These are phyloP conservation scores for Coregonus sp. DNA, from an alignment of 2,797 vertebrate species.

Conservation along the genomic window DNA sequence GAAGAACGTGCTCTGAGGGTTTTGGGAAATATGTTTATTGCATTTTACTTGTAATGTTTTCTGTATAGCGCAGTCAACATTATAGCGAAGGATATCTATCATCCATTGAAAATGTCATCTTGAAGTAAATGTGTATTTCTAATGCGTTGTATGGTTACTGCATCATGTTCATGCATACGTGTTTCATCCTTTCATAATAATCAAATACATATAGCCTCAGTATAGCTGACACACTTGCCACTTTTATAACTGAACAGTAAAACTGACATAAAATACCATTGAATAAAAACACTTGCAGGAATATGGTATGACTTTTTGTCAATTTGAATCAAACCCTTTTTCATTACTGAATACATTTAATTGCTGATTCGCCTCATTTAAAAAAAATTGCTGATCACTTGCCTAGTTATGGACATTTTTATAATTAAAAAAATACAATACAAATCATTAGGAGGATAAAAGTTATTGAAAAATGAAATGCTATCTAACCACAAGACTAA, in stretches of 20 bases:
- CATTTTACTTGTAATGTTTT: background rate
- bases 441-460: slow-evolving; percentile 39
- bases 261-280: background rate
- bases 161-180: background rate
- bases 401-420: slow-evolving; percentile 38
- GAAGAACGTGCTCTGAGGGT: background rate
- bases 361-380: background rate
- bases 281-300: background rate
- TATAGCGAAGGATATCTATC: background rate
- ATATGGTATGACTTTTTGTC: no score
- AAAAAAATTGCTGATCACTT: background rate
- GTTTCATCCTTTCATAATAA: background rate
- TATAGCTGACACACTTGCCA: background rate
- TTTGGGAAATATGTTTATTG: background rate
- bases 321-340: background rate
- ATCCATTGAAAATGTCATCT: background rate
- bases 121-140: background rate
- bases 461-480: slow-evolving; percentile 15
- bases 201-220: background rate
- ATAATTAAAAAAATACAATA: slow-evolving; percentile 60
- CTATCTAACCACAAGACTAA: slow-evolving; percentile 40
- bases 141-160: background rate
- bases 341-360: background rate
- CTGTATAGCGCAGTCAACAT: background rate
- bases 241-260: background rate